Evolutionary conservation across 2,797 vertebrate species (phyloP), one percentile per base, ranked within the genome.

Genomic region (Leuciscus waleckii): DNA sequence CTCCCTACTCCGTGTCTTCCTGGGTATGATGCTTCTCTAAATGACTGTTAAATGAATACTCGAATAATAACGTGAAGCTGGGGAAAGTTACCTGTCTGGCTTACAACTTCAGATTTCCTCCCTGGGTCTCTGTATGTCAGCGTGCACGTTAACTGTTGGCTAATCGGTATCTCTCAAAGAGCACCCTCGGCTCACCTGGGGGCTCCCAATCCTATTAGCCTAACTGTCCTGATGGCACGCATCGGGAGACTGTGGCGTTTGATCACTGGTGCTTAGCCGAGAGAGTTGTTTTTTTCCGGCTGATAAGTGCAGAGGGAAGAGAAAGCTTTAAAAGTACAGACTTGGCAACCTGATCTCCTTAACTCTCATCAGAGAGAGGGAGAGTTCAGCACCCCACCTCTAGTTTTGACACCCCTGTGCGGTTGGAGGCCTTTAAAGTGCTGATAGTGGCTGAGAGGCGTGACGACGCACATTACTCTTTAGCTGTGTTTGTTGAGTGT

Each of bases 191-290:
- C 94, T 95, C 94, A 95, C 94, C 94, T 95, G 94, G 94, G 94
- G 94, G 95, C 94, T 95, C 94, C 89, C 94, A 96, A 96, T 96
- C 95, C 94, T 95, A 95, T 95, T 95, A 95, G 93, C 93, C 93
- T 92, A 93, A 92, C 92, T 93, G 93, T 95, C 94, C 93, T 94
- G 92, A 95, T 94, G 92, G 92, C 85, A 92, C 86, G 90, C 83
- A 93, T 92, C 88, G 92, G 91, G 93, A 94, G 92, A 89, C 89
- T 32, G 89, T 87, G 82, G 82, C 93, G 94, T 95, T 96, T 96
- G 95, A 96, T 96, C 95, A 94, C 91, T 80, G 90, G 91, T 89
- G 94, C 95, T 96, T 95, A 95, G 89, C 93, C 91, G 92, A 93
- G 92, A 94, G 93, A 95, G 94, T 94, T 93, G 93, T 95, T 93